Percentiles rank a stretch among this genome's conserved stretches.
Evolutionary conservation across 2,113 vertebrate genomes (phyloP).

Genomic region (Ictalurus furcatus): DNA sequence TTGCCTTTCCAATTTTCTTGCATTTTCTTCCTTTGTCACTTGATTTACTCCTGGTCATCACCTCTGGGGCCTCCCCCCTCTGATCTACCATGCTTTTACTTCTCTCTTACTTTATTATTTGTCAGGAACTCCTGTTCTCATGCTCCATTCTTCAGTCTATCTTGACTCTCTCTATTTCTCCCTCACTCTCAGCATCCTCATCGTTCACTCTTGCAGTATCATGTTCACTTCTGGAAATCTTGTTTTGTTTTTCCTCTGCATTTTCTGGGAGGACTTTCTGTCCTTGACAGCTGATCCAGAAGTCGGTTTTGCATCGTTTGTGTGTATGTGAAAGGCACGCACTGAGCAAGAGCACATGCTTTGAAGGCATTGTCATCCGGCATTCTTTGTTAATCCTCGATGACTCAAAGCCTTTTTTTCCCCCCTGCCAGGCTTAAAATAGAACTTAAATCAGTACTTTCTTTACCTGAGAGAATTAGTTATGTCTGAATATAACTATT

Average conservation of each 20-base stretch:
- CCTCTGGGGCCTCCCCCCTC: background rate
- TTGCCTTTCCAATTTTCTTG: background rate
- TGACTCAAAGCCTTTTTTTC: background rate
- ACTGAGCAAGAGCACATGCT: background rate
- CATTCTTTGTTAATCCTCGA: background rate
- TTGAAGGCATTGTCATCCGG: background rate
- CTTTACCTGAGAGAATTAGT: background rate
- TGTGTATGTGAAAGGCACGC: background rate
- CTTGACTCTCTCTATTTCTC: background rate
- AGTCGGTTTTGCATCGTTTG: background rate
- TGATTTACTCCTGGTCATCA: background rate
- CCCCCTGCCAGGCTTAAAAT: background rate
- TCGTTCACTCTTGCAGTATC: slow-evolving; percentile 24
- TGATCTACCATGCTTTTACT: background rate
- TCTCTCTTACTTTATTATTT: background rate
- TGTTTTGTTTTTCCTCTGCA: slow-evolving; percentile 16
- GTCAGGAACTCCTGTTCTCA: background rate
- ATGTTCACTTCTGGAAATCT: slow-evolving; percentile 42
- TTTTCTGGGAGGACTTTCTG: background rate
- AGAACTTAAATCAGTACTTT: background rate
- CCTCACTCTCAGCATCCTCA: slow-evolving; percentile 15
- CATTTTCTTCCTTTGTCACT: background rate
- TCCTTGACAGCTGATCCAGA: background rate
- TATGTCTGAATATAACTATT: background rate
- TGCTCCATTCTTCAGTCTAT: background rate